Conservation (phyloP, 2,113 vertebrate genomes). For the Ceyx melanurus region DNA sequence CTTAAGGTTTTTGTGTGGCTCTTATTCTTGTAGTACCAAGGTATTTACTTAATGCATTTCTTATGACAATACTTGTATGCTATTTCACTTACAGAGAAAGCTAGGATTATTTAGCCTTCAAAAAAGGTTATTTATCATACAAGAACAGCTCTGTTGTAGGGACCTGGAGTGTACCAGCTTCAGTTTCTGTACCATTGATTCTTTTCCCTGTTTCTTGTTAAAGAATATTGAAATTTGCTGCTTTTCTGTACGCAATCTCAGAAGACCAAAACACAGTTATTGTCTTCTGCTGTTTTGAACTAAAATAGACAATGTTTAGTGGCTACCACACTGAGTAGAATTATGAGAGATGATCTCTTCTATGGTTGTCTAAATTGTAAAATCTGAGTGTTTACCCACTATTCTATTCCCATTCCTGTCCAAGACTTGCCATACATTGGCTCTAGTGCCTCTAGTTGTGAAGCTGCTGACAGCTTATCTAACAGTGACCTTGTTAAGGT, state of each 20-base stretch:
- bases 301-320: neutral
- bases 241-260: neutral
- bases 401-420: neutral
- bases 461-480: neutral
- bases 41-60: neutral
- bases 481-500: neutral
- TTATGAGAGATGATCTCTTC: neutral
- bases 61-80: neutral
- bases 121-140: neutral
- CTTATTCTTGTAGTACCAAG: neutral
- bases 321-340: neutral
- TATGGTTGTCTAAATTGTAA: neutral
- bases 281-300: neutral
- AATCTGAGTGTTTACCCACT: neutral
- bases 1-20: neutral
- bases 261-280: neutral
- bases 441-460: neutral
- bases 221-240: neutral
- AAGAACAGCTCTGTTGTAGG: neutral
- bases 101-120: neutral
- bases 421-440: neutral
- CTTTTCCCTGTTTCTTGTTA: neutral
- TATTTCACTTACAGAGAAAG: neutral
- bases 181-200: neutral
- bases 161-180: neutral